Conservation (phyloP, 64 coral and sea anemone species). For the Pocillopora damicornis region DNA sequence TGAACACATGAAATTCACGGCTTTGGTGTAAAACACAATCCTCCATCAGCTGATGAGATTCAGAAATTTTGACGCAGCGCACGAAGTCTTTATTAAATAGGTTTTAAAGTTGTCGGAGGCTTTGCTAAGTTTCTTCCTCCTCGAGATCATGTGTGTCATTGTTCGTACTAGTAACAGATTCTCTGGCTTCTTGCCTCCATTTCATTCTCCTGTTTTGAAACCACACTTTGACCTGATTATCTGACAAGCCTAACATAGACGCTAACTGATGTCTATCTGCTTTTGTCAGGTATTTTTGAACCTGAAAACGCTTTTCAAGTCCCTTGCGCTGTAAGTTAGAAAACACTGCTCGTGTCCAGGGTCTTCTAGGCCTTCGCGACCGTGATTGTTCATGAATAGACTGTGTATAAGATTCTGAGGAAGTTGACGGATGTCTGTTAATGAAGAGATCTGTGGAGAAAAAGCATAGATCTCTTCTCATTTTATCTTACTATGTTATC, state of each 20-base stretch:
- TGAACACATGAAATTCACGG: too few species aligned
- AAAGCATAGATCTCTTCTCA: neutral
- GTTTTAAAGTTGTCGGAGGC: too few species aligned
- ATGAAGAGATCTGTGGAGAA: neutral
- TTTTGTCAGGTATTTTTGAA: slow-evolving; percentile 69
- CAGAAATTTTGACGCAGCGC: too few species aligned
- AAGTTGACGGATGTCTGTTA: neutral
- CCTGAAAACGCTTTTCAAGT: slow-evolving; percentile 63
- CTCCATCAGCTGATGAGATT: too few species aligned
- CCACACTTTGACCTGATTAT: slow-evolving; percentile 73
- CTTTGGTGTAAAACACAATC: too few species aligned
- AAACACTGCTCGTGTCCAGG: slow-evolving; percentile 70
- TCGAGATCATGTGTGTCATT: slow-evolving; percentile 9
- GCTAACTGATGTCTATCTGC: slow-evolving; percentile 61
- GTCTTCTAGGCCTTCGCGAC: slow-evolving; percentile 48
- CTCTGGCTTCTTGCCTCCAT: slow-evolving; percentile 68
- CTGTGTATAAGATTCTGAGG: slow-evolving; percentile 10
- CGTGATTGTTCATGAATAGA: slow-evolving; percentile 16
- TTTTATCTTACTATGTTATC: neutral
- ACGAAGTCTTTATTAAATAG: too few species aligned
- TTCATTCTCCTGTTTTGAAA: slow-evolving; percentile 75
- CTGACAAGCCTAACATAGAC: slow-evolving; percentile 54
- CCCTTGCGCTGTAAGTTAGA: slow-evolving; percentile 61
- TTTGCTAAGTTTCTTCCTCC: neutral
- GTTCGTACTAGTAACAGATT: slow-evolving; percentile 55